Conservation (phyloP, 2,797 vertebrate species). For the Rallus crepitans region DNA sequence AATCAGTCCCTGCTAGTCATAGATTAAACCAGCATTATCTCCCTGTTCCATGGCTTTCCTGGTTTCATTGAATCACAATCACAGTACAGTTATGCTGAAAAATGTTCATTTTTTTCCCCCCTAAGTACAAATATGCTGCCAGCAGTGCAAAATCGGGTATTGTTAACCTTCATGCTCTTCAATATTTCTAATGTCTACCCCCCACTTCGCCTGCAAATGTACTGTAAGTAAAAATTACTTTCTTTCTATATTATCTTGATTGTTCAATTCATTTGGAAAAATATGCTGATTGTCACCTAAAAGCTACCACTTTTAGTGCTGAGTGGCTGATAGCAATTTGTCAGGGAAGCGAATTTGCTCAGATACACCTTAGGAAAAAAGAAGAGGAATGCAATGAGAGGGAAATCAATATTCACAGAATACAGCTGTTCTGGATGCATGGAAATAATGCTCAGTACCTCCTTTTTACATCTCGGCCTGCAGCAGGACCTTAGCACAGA, state of each 20-base stretch:
- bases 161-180: background rate
- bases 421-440: background rate
- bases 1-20: background rate
- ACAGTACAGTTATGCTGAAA: background rate
- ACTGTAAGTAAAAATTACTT: conserved; percentile 24
- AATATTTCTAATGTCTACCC: background rate
- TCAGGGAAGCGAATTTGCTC: background rate
- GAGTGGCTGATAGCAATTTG: background rate
- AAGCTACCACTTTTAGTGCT: background rate
- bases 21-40: conserved; percentile 16
- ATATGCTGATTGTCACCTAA: background rate
- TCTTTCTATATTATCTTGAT: conserved; percentile 3
- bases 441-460: background rate
- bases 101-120: background rate
- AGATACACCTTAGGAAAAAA: background rate
- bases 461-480: background rate
- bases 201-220: background rate
- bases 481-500: background rate
- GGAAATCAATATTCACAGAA: background rate
- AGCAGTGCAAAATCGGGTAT: background rate
- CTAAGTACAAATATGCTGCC: background rate
- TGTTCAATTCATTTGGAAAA: conserved; percentile 38
- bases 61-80: background rate
- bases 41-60: background rate
- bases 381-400: background rate